Base-by-base conservation (phyloP, 92 coral and sea anemone species). In the Umimayanthus chanpuru region DNA sequence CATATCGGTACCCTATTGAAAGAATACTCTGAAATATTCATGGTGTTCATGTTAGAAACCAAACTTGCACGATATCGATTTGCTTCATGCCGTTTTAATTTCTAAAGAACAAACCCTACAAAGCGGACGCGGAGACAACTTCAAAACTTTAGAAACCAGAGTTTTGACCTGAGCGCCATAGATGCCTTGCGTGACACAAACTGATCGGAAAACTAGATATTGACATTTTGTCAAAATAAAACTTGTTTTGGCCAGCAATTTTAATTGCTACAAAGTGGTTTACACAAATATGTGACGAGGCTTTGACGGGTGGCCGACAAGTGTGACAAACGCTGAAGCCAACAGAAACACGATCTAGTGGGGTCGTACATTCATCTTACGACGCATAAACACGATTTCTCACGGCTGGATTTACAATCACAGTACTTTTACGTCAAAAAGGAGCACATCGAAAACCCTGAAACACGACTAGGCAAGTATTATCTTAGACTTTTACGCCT, bases 241-340 rank as follows among this genome's bases (percentile, higher is more conserved):
- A 53, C 16, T 53, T 79, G 82, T 79, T 71, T 71, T 14, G 82
- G 58, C 66, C 53, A 21, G n/a, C 12, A 53, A 25, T 49, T 53
- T 53, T 81, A 61, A 55, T 81, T 38, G 85, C 49, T 81, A 38
- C 49, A 81, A 81, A 81, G 73, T 81, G 85, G 85, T 81, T 81
- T 81, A 40, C 50, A 18, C 50, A 3, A 58, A 55, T 61, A 58
- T 65, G 55, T 81, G 85, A 81, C 85, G 85, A 2, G 23, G 85
- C 50, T 81, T 81, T 81, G 50, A 65, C 85, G 85, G 85, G 85
- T 81, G 85, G 85, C 85, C 9, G 4, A 75, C 79, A 56, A 29
- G 85, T 61, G 23, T 36, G 50, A 56, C 80, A 76, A 58, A 25
- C 43, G 80, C 47, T 43, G 80, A 39, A 40, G 28, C 71, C n/a